A percentile compares a stretch with the other conserved stretches of the same genome.
Evolutionary conservation across 2,113 vertebrate genomes (phyloP).

Genomic region (Donacobius atricapilla): DNA sequence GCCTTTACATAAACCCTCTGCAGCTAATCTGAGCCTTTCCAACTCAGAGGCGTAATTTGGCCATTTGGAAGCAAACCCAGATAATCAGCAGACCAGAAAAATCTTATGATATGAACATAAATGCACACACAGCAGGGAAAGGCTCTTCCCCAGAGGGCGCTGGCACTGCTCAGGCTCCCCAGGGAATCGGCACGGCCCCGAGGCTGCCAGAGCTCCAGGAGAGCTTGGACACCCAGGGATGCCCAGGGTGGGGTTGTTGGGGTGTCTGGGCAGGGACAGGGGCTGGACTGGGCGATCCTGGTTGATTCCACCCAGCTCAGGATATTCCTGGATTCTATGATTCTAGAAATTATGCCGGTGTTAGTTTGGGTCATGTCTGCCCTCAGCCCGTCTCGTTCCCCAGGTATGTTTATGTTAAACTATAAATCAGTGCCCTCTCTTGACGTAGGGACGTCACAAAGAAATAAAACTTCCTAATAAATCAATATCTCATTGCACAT

Average conservation of each 20-base stretch:
- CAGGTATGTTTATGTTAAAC: background rate
- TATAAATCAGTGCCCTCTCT: background rate
- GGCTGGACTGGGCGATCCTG: rapidly evolving
- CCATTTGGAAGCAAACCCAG: background rate
- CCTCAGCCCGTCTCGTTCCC: background rate
- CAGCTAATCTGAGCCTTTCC: background rate
- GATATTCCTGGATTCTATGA: background rate
- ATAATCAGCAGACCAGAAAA: background rate
- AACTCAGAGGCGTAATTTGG: background rate
- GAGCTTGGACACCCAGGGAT: rapidly evolving
- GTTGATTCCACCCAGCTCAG: background rate
- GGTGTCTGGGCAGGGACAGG: rapidly evolving
- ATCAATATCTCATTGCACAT: background rate
- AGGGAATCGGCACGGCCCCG: background rate
- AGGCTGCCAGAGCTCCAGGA: background rate
- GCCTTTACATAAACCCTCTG: background rate
- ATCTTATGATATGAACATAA: background rate
- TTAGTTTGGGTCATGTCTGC: background rate
- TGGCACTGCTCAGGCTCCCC: background rate
- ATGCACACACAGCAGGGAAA: background rate
- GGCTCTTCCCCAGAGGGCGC: background rate
- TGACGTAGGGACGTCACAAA: background rate
- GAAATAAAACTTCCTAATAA: background rate
- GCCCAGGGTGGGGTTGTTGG: background rate
- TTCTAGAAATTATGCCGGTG: background rate